Evolutionary conservation across 2,113 vertebrate species (phyloP).

Genomic region (Garra rufa): DNA sequence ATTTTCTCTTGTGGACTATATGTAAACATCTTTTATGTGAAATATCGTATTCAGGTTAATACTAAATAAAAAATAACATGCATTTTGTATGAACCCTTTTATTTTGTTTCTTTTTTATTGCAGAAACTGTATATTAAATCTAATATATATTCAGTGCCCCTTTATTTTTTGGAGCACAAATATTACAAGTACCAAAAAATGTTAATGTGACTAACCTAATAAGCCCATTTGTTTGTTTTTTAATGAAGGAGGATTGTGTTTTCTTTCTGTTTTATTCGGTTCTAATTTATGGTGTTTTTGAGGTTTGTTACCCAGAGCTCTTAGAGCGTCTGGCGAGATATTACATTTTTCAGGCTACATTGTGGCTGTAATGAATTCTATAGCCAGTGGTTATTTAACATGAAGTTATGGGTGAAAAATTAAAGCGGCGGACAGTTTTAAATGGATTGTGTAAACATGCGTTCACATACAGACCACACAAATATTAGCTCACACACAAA

Average conservation of each 20-base stretch:
- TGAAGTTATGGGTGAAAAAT: neutral
- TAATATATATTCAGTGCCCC: neutral
- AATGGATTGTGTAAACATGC: constrained; percentile 25
- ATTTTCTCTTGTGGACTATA: too few species aligned
- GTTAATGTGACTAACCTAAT: neutral
- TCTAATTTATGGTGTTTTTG: constrained; percentile 1
- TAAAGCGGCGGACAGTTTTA: neutral
- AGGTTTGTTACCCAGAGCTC: neutral
- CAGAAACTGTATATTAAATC: neutral
- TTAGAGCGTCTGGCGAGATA: neutral
- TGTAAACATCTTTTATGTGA: too few species aligned
- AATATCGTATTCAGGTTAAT: too few species aligned
- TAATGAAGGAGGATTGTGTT: neutral
- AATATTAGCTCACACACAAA: constrained; percentile 21
- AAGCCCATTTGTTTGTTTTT: neutral
- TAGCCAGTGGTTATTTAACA: constrained; percentile 8
- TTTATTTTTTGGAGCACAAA: neutral
- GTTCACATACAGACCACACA: neutral
- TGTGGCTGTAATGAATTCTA: constrained; percentile 16
- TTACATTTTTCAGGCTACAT: neutral
- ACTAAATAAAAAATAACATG: too few species aligned
- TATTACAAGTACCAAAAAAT: neutral
- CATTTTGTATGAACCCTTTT: too few species aligned
- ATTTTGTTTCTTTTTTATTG: too few species aligned
- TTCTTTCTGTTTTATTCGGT: neutral